These are phyloP conservation scores for Corydoras maculifer DNA, from an alignment of 2,113 vertebrate species.

Conservation along the genomic window DNA sequence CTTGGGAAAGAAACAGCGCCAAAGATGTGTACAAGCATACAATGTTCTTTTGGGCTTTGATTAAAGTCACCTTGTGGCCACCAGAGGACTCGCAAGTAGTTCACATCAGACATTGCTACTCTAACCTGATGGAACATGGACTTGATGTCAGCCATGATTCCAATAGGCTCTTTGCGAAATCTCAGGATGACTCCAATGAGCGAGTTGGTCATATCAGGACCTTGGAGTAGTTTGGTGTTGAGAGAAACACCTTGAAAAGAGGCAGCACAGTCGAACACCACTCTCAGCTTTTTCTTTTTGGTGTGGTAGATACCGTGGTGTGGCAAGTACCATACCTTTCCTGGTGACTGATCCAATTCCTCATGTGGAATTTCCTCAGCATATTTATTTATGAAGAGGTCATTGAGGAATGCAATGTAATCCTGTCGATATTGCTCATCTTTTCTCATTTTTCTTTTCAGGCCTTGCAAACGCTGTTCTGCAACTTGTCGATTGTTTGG, in stretches of 20 bases:
- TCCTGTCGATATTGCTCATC: background rate
- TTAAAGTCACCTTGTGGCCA: conserved; percentile 18
- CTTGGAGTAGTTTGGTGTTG: conserved; percentile 12
- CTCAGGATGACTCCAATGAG: conserved; percentile 23
- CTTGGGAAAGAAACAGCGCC: background rate
- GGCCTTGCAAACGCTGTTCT: conserved; percentile 1
- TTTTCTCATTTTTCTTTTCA: background rate
- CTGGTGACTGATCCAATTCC: background rate
- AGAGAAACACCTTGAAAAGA: background rate
- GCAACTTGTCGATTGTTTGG: conserved; percentile 25
- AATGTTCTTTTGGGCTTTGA: background rate
- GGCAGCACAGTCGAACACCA: conserved; percentile 1
- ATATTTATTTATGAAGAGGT: background rate
- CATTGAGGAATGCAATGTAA: background rate
- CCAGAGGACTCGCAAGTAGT: conserved; percentile 33
- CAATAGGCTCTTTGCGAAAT: conserved; percentile 23
- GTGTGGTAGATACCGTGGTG: conserved; percentile 1
- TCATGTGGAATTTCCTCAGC: background rate
- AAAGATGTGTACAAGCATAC: conserved; percentile 27
- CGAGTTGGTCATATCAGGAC: conserved; percentile 30
- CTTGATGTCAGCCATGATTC: conserved; percentile 17
- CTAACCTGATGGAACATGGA: conserved; percentile 32
- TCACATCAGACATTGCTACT: background rate
- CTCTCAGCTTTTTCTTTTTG: background rate
- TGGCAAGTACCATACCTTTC: conserved; percentile 4